phyloP scores from a whole-genome alignment of 2,113 vertebrate species.

The Cavia porcellus region DNA sequence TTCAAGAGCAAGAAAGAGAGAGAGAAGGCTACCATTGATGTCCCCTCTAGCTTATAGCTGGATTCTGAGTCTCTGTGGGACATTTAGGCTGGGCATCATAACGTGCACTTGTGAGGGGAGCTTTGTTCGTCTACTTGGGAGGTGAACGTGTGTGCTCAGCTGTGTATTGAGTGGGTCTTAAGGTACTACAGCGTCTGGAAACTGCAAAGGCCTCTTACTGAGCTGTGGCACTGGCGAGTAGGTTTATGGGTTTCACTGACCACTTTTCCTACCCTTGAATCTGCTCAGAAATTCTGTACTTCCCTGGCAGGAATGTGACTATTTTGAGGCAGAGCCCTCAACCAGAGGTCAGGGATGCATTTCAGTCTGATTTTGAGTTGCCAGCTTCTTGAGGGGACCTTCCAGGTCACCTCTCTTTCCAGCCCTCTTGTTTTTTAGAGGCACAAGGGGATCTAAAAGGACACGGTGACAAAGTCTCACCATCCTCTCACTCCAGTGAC shows the following conservation, averaged over 20 bases:
- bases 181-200: background rate
- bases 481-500: background rate
- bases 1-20: background rate
- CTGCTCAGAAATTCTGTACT: background rate
- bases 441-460: background rate
- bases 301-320: accelerated
- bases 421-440: background rate
- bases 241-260: background rate
- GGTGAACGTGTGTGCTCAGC: accelerated
- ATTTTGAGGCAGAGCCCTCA: background rate
- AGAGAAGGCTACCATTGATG: no score
- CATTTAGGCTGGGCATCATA: background rate
- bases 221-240: no score
- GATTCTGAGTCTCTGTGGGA: background rate
- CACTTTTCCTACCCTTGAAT: background rate
- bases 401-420: background rate
- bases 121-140: background rate
- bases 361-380: background rate
- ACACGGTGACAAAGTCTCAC: background rate
- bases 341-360: background rate
- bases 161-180: background rate
- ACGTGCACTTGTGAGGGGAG: background rate
- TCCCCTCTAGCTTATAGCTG: background rate
- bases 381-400: background rate
- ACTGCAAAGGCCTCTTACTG: no score